Conservation (phyloP, 2,113 vertebrate species). For the Proteles cristata region DNA sequence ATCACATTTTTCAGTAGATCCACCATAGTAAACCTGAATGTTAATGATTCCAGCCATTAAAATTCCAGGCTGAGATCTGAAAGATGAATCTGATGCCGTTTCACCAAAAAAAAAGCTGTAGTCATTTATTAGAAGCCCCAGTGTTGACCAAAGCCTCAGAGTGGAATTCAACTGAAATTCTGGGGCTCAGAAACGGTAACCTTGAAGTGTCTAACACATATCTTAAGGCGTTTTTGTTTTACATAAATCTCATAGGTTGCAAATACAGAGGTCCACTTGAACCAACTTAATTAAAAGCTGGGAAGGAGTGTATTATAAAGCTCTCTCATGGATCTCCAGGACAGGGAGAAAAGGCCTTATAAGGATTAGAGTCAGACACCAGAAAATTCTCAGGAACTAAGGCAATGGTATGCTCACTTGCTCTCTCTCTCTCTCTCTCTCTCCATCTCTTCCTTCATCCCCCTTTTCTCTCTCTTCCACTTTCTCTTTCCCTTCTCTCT, state of each 20-base stretch:
- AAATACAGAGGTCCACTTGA: neutral
- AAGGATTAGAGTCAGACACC: neutral
- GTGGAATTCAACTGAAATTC: constrained; percentile 37
- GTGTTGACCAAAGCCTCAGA: constrained; percentile 47
- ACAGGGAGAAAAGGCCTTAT: neutral
- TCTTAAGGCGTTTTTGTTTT: constrained; percentile 31
- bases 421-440: too few relatives aligned
- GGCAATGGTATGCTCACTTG: neutral
- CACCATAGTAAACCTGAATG: neutral
- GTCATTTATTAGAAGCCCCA: constrained; percentile 25
- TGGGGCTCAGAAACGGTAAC: neutral
- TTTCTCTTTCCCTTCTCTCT: neutral
- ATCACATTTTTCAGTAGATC: constrained; percentile 1
- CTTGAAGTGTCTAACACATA: constrained; percentile 28
- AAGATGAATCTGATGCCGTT: neutral
- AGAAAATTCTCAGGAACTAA: neutral
- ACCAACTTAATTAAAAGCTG: constrained; percentile 12
- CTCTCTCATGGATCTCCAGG: neutral
- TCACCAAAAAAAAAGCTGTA: constrained; percentile 34
- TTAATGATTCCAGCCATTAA: constrained; percentile 40
- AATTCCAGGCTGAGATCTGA: constrained; percentile 14
- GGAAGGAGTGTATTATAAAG: neutral
- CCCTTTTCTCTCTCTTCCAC: too few relatives aligned
- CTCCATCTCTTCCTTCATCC: neutral
- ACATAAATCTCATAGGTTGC: neutral